Percentiles rank a stretch among this genome's conserved stretches.
Evolutionary conservation across 2,797 vertebrate species (phyloP).

Genomic region (Telmatherina bonti): DNA sequence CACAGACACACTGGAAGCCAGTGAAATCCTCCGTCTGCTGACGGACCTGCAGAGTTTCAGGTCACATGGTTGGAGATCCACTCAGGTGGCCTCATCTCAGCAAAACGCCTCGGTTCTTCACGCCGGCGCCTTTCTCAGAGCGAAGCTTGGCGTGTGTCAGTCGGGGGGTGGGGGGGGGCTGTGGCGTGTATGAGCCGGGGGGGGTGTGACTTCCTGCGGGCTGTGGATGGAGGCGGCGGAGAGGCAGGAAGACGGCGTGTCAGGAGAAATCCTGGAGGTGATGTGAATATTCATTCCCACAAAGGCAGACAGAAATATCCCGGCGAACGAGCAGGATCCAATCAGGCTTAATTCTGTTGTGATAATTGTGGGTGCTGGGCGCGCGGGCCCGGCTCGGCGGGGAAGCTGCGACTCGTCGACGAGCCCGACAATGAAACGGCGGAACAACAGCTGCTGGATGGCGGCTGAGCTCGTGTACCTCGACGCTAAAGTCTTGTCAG

Average conservation of each 20-base stretch:
- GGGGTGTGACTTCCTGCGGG: constrained; percentile 30
- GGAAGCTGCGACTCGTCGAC: constrained; percentile 94
- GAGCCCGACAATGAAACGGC: constrained; percentile 94
- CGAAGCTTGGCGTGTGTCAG: too few relatives aligned
- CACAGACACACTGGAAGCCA: too few relatives aligned
- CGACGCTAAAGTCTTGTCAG: constrained; percentile 98
- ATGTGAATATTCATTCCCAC: constrained; percentile 57
- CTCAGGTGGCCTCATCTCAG: too few relatives aligned
- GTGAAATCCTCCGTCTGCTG: too few relatives aligned
- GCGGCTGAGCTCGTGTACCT: constrained; percentile 90
- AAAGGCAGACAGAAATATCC: constrained; percentile 55
- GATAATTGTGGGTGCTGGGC: constrained; percentile 89
- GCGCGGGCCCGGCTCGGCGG: constrained; percentile 79
- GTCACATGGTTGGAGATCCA: not conserved
- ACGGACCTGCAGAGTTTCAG: too few relatives aligned
- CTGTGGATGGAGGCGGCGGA: constrained; percentile 5
- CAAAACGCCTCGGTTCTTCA: too few relatives aligned
- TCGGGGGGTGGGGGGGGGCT: too few relatives aligned
- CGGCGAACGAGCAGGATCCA: constrained; percentile 78
- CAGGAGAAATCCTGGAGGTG: constrained; percentile 46
- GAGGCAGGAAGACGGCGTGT: constrained; percentile 23
- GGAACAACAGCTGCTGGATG: constrained; percentile 94
- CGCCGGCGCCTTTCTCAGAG: too few relatives aligned
- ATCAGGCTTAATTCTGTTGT: constrained; percentile 90
- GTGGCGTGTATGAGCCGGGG: not conserved